A percentile compares a stretch with the other conserved stretches of the same genome.
Evolutionary conservation across 2,888 invertebrate species (phyloP).

Genomic region (Gandaritis pyraliata): DNA sequence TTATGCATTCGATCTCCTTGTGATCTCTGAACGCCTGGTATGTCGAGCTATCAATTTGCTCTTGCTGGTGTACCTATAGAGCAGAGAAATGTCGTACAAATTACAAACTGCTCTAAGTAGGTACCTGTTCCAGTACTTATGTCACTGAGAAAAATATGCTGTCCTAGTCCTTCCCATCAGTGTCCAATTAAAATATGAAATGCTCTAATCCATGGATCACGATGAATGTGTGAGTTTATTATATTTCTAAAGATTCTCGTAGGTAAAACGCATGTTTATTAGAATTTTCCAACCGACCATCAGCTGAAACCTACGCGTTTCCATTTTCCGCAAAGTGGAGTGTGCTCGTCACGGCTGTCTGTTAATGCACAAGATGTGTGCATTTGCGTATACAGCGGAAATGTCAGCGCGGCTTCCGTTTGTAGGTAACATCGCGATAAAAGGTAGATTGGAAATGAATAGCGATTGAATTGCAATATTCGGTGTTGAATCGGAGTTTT

Average conservation of each 20-base stretch:
- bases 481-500: neutral
- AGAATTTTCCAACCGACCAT: neutral
- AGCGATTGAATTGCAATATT: conserved; percentile 4
- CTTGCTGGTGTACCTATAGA: neutral
- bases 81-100: conserved; percentile 9
- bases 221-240: too few species aligned
- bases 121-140: too few species aligned
- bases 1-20: conserved; percentile 35
- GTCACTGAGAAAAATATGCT: too few species aligned
- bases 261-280: too few species aligned
- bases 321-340: conserved; percentile 28
- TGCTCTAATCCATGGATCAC: too few species aligned
- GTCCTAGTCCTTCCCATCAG: too few species aligned
- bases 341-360: conserved; percentile 30
- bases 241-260: too few species aligned
- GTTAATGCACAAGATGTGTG: conserved; percentile 38
- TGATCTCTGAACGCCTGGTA: conserved; percentile 35
- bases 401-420: conserved; percentile 20
- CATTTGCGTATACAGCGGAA: conserved; percentile 33
- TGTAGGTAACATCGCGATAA: neutral
- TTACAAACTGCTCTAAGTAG: neutral
- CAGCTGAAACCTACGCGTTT: conserved; percentile 5
- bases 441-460: conserved; percentile 10
- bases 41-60: conserved; percentile 13
- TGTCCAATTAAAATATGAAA: too few species aligned